phyloP scores from a whole-genome alignment of 2,888 invertebrate species.

The Diachrysia chrysitis region DNA sequence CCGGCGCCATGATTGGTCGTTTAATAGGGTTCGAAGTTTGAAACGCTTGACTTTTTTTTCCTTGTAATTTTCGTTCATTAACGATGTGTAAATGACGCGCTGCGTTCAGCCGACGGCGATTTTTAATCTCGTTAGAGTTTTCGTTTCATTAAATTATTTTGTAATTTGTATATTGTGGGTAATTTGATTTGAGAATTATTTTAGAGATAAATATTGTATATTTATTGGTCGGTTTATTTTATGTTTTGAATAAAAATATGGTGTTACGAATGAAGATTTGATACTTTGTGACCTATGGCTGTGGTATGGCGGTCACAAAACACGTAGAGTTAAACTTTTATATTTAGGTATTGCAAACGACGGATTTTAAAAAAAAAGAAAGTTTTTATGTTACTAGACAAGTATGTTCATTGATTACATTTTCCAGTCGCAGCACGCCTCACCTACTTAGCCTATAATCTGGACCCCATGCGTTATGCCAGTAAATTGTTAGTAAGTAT shows the following conservation, averaged over 20 bases:
- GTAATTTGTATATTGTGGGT: conserved; percentile 47
- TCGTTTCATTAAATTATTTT: conserved; percentile 47
- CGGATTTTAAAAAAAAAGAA: too few species aligned
- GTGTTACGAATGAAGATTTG: too few species aligned
- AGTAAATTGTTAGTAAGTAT: too few species aligned
- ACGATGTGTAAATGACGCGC: conserved; percentile 64
- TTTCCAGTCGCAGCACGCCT: too few species aligned
- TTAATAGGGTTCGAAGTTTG: conserved; percentile 80
- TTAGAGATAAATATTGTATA: conserved; percentile 9
- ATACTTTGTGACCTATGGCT: too few species aligned
- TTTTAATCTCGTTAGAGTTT: conserved; percentile 60
- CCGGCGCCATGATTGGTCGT: conserved; percentile 79
- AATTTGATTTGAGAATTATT: conserved; percentile 33
- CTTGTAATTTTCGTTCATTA: conserved; percentile 79
- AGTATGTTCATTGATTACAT: too few species aligned
- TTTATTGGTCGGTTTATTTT: neutral
- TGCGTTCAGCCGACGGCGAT: conserved; percentile 62
- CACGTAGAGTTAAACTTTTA: too few species aligned
- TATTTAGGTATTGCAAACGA: too few species aligned
- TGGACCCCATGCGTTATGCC: too few species aligned
- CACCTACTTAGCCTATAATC: too few species aligned
- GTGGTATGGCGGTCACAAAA: too few species aligned
- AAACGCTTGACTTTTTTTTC: conserved; percentile 75
- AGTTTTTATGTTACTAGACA: too few species aligned
- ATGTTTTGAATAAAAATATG: neutral